Conservation (phyloP, 2,888 invertebrate species). For the Asteroscopus sphinx region DNA sequence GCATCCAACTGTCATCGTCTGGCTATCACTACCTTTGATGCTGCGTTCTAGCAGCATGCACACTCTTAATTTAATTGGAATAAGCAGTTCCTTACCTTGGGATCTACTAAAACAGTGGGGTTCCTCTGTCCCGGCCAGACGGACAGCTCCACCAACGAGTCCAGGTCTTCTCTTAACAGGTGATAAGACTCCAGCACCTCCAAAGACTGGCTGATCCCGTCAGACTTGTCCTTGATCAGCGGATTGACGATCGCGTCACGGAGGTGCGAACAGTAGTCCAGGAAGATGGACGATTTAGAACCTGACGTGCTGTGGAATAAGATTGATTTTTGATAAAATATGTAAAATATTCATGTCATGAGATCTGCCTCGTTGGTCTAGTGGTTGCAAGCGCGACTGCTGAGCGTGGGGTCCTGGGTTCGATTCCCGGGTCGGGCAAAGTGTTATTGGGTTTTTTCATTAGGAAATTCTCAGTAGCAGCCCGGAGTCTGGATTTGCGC, state of each 20-base stretch:
- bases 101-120: constrained; percentile 93
- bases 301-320: constrained; percentile 91
- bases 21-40: no score
- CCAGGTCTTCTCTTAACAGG: constrained; percentile 97
- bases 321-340: constrained; percentile 6
- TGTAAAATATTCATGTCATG: no score
- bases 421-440: no score
- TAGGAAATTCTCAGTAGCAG: no score
- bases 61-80: no score
- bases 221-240: constrained; percentile 91
- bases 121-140: constrained; percentile 95
- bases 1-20: no score
- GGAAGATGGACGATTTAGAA: constrained; percentile 94
- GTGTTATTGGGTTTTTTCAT: no score
- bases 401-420: no score
- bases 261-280: constrained; percentile 96
- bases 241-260: constrained; percentile 94
- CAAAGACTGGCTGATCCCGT: constrained; percentile 93
- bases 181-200: constrained; percentile 95
- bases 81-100: constrained; percentile 87
- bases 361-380: no score
- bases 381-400: no score
- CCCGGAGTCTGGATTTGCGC: no score
- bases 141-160: constrained; percentile 95
- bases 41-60: no score